Percentiles rank a stretch among this genome's conserved stretches.
Evolutionary conservation across 2,888 invertebrate species (phyloP).

Genomic region (Sinodicranocentrus sp.): DNA sequence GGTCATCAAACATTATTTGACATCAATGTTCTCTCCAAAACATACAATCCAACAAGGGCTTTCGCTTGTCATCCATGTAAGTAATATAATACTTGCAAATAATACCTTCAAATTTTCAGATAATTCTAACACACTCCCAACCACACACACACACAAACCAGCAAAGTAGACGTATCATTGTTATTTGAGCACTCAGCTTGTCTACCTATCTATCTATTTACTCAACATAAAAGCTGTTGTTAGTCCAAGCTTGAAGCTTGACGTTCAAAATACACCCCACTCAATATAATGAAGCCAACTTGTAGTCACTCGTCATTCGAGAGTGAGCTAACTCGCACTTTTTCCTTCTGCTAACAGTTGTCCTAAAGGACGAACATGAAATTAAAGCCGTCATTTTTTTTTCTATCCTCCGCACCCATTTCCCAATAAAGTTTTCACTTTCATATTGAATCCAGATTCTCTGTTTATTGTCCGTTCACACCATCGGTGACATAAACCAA

Average conservation of each 20-base stretch:
- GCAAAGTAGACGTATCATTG: neutral
- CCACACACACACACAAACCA: neutral
- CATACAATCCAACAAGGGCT: no score
- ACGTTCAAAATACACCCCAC: constrained; percentile 17
- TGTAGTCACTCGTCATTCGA: neutral
- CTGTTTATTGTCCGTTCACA: no score
- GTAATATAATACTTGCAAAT: constrained; percentile 37
- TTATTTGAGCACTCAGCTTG: constrained; percentile 21
- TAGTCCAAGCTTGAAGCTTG: constrained; percentile 18
- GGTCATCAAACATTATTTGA: constrained; percentile 31
- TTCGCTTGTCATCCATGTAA: neutral
- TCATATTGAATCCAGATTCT: no score
- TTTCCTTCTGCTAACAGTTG: no score
- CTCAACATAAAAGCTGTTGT: constrained; percentile 8
- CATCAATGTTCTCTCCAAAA: constrained; percentile 18
- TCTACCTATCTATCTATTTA: neutral
- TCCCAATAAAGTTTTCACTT: no score
- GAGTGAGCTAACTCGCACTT: neutral
- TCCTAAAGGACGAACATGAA: neutral
- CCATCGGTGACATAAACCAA: no score
- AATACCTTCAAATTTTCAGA: constrained; percentile 19
- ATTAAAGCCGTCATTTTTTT: neutral
- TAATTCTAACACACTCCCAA: neutral
- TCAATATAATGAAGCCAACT: constrained; percentile 17
- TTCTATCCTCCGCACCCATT: neutral